Evolutionary conservation across 2,113 vertebrate species (phyloP).

Genomic region (Tychaedon coryphoeus): DNA sequence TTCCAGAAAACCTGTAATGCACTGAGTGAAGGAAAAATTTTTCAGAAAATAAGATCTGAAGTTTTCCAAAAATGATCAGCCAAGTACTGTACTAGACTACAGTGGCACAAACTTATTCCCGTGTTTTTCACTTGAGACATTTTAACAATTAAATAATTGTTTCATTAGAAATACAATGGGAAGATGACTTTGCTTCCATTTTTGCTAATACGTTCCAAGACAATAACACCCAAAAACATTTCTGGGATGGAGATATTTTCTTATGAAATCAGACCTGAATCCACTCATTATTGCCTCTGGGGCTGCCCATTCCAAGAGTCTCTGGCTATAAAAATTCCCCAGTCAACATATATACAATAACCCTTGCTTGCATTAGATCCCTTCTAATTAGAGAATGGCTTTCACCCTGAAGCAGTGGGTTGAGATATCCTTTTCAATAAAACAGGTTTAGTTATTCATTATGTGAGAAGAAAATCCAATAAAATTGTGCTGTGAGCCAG

Average conservation of each 20-base stretch:
- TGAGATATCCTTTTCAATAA: slow-evolving; percentile 25
- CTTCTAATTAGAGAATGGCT: slow-evolving; percentile 21
- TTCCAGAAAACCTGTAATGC: background rate
- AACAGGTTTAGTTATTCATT: slow-evolving; percentile 32
- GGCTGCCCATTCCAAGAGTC: background rate
- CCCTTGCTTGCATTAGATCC: background rate
- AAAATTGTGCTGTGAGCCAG: slow-evolving; percentile 18
- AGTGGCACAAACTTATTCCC: background rate
- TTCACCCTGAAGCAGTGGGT: background rate
- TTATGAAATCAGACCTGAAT: background rate
- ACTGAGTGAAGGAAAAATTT: background rate
- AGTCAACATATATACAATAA: background rate
- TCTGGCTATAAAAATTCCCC: slow-evolving; percentile 16
- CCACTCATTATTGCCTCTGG: background rate
- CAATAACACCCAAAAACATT: background rate
- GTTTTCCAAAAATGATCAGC: background rate
- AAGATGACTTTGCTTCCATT: background rate
- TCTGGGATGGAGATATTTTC: background rate
- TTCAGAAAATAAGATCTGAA: background rate
- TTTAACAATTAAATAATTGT: background rate
- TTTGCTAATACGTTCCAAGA: background rate
- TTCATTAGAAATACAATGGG: background rate
- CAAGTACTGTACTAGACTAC: background rate
- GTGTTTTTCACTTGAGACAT: background rate
- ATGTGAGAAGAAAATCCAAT: slow-evolving; percentile 15